Evolutionary conservation across 2,888 invertebrate species (phyloP), one percentile per base, ranked within the genome.

Genomic region (Coelinius sp.): DNA sequence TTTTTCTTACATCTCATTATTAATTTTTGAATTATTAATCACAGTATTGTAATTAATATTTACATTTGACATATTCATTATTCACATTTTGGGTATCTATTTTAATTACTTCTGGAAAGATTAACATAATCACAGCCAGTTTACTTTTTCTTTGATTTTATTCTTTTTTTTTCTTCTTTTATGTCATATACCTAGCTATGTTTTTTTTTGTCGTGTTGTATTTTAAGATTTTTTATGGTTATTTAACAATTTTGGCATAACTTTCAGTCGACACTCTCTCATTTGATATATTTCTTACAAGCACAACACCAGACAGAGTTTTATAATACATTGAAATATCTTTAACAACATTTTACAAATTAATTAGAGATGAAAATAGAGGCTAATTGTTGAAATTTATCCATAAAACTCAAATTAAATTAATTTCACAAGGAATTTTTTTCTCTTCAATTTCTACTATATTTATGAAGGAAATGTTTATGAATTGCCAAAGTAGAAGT

Each of bases 61-160:
- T 75, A 75, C 52, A 27, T 44, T 53, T 68, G 64, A 44, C 63
- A 59, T 35, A 41, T 64, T 53, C 24, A 62, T 53, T 38, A 46
- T 70, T 68, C 49, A 70, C 70, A 24, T 25, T 53, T 53, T 24
- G 70, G 68, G 52, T 27, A 59, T 73, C 68, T 71, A 70, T 77
- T 73, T 69, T 68, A 71, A 73, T 49, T 77, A 75, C 76, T 64
- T 77, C 76, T 75, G 77, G 73, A 79, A 81, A 82, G 78, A 80
- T 81, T 83, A 84, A 86, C 84, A 85, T 86, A 85, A 85, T 86
- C 85, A 85, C 84, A 86, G 85, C 84, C 85, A 83, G 82, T 85
- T 85, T 81, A 82, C 79, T 83, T 76, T 82, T 77, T 35, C 24
- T 38, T 53, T 35, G 24, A 12, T 46, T 49, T 66, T 49, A 24